Evolutionary conservation across 2,797 vertebrate species (phyloP), one percentile per base, ranked within the genome.

Genomic region (Helicolenus hilgendorfi): DNA sequence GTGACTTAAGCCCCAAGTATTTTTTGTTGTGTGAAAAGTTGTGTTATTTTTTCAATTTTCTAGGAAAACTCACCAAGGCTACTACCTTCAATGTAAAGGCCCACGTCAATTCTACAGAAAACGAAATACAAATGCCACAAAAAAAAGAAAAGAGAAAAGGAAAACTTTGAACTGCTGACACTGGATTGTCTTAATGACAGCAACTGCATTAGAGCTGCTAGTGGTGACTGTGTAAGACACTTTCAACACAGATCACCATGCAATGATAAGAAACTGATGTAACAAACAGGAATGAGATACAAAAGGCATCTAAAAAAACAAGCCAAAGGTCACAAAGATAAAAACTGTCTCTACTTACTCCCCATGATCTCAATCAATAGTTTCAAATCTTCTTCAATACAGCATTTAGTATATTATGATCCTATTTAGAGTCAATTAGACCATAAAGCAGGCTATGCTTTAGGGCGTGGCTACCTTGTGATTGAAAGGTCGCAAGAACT

Each of bases 281-380:
- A 45, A 59, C 60, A 56, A 3, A 75, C 2, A 15, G 4, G 26
- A 2, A 33, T 24, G 7, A 41, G 49, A 67, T 45, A 58, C 36
- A 20, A 56, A 67, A 24, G 5, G 33, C 11, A 71, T 49, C 18
- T 72, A 5, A 27, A 72, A 60, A 62, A 72, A 79, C 11, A 64
- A 56, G 31, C 7, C 22, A 80, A 71, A 36, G 26, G 26, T 26
- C 38, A 29, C 6, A 18, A 64, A 56, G 22, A 53, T n/a, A 63
- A 36, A 72, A 55, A n/a, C 3, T 29, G 9, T 18, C 31, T 64
- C 4, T 35, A 55, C 5, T 10, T 62, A 59, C 13, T 20, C 11
- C 11, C 15, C 3, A 49, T 49, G 45, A 0, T 49, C 18, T 20
- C 18, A 49, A 2, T 49, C 15, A 0, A 3, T 49, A 49, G 45